Percentiles rank a stretch among this genome's conserved stretches.
phyloP scores from a whole-genome alignment of 2,797 vertebrate species.

The Malurus splendens region DNA sequence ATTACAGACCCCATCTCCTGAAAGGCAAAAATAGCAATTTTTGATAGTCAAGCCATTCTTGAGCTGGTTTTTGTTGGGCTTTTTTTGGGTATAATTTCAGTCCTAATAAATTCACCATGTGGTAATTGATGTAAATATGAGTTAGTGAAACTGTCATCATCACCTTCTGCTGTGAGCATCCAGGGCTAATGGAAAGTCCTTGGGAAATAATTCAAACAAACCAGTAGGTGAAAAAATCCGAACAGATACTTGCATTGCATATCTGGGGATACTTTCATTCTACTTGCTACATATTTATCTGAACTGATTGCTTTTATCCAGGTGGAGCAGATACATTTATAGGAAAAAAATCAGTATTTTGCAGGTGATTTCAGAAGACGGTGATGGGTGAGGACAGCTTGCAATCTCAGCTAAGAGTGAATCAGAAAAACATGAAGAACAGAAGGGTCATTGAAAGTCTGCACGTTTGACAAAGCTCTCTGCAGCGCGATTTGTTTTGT shows the following conservation, averaged over 20 bases:
- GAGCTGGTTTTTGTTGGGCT: neutral
- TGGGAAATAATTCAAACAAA: neutral
- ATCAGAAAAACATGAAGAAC: neutral
- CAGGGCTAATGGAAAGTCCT: neutral
- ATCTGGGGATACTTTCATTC: neutral
- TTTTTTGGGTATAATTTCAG: neutral
- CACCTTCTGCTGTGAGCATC: neutral
- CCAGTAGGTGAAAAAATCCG: neutral
- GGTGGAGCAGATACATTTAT: neutral
- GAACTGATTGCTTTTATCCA: neutral
- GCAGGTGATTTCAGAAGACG: neutral
- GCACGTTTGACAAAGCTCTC: neutral
- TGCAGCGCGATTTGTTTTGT: slow-evolving; percentile 28
- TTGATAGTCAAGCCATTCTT: neutral
- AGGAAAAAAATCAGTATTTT: neutral
- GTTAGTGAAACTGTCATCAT: neutral
- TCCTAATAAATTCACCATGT: neutral
- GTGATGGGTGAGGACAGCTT: neutral
- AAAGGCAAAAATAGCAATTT: neutral
- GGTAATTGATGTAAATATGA: neutral
- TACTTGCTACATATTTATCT: neutral
- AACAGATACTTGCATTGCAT: neutral
- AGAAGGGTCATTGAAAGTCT: slow-evolving; percentile 1
- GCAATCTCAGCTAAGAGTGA: neutral
- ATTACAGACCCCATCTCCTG: neutral